Percentiles rank a stretch among this genome's conserved stretches.
phyloP scores from a whole-genome alignment of 2,113 vertebrate genomes.

The Strix uralensis region DNA sequence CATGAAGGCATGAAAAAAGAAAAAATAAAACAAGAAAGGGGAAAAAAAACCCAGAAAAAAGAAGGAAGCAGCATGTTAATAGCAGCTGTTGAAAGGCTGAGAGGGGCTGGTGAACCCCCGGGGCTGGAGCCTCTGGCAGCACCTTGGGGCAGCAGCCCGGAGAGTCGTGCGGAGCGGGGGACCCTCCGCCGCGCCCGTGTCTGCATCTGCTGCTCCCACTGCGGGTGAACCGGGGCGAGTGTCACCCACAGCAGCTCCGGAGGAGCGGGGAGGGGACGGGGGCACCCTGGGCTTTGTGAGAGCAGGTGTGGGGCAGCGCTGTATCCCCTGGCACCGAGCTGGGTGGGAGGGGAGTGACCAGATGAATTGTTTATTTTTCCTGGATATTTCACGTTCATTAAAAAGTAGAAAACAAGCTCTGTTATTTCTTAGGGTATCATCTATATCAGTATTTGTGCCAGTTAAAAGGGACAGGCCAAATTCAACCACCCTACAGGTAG shows the following conservation, averaged over 20 bases:
- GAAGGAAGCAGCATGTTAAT: neutral
- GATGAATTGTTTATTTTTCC: rapidly evolving
- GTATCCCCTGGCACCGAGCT: rapidly evolving
- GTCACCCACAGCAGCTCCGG: neutral
- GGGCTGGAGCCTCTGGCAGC: neutral
- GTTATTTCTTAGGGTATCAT: neutral
- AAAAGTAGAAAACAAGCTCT: neutral
- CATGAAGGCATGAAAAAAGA: neutral
- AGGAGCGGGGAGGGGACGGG: rapidly evolving
- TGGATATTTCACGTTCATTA: neutral
- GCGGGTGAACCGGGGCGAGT: rapidly evolving
- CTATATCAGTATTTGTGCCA: neutral
- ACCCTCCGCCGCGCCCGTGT: rapidly evolving
- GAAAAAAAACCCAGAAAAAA: rapidly evolving
- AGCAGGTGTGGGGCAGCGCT: rapidly evolving
- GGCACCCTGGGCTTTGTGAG: neutral
- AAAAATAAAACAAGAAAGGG: neutral
- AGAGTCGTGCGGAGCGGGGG: too few species aligned
- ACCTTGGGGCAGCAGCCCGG: rapidly evolving
- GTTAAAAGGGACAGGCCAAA: neutral
- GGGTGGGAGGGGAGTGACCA: rapidly evolving
- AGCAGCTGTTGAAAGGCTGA: neutral
- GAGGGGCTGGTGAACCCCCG: rapidly evolving
- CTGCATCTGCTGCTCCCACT: neutral
- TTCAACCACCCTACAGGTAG: rapidly evolving